These are phyloP conservation scores for Trypoxylus dichotomus DNA, from an alignment of 1,140 invertebrate species.

Conservation along the genomic window DNA sequence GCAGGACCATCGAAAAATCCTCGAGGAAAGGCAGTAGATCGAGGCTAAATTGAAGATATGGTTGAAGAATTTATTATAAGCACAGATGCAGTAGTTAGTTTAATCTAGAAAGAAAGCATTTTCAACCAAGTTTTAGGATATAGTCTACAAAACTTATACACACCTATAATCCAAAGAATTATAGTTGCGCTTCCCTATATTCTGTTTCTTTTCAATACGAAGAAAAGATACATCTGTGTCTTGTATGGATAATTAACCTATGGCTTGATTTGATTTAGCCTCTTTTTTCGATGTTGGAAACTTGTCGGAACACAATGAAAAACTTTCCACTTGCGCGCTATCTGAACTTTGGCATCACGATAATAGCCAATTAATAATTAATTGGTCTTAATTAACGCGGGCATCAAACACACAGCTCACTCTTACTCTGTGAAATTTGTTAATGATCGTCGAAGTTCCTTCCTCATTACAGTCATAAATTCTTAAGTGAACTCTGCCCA, in stretches of 20 bases:
- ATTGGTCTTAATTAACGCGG: conserved; percentile 17
- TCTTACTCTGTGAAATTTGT: conserved; percentile 1
- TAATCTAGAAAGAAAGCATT: too few relatives aligned
- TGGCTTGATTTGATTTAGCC: neutral
- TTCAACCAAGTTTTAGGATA: too few relatives aligned
- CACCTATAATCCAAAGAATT: too few relatives aligned
- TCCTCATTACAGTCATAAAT: neutral
- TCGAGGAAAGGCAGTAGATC: too few relatives aligned
- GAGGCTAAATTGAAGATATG: too few relatives aligned
- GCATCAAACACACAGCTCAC: neutral
- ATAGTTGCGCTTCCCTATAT: neutral
- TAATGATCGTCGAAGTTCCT: conserved; percentile 2
- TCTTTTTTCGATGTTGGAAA: neutral
- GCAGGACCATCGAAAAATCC: too few relatives aligned
- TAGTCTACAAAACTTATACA: too few relatives aligned
- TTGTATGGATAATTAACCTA: neutral
- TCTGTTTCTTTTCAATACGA: neutral
- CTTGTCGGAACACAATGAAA: neutral
- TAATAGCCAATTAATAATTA: conserved; percentile 25
- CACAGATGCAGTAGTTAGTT: too few relatives aligned
- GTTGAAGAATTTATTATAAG: too few relatives aligned
- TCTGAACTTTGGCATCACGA: conserved; percentile 15
- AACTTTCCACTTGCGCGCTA: conserved; percentile 1
- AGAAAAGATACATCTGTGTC: neutral
- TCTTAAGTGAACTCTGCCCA: neutral